phyloP scores from a whole-genome alignment of 2,113 vertebrate genomes.

The Romanogobio albipinnatus region DNA sequence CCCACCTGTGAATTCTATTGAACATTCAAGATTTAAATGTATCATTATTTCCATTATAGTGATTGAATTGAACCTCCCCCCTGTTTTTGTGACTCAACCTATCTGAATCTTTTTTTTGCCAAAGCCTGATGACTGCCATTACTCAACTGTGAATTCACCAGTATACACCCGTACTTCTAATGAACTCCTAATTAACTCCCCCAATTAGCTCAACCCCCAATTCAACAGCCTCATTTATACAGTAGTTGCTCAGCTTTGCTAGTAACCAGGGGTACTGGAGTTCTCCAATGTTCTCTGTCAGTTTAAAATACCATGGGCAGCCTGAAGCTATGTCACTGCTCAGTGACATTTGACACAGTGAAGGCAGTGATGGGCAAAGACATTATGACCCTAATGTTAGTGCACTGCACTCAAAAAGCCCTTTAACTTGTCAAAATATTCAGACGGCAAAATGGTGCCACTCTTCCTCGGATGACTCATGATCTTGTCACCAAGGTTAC shows the following conservation, averaged over 20 bases:
- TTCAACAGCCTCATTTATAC: neutral
- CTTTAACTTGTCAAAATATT: slow-evolving; percentile 50
- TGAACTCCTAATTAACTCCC: slow-evolving; percentile 4
- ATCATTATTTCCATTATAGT: neutral
- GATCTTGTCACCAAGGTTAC: slow-evolving; percentile 17
- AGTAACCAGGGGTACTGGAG: neutral
- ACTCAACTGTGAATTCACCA: slow-evolving; percentile 1
- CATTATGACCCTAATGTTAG: slow-evolving; percentile 29
- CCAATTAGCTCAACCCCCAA: slow-evolving; percentile 3
- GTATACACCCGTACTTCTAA: neutral
- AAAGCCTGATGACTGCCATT: neutral
- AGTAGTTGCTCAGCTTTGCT: neutral
- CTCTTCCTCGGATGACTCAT: slow-evolving; percentile 7
- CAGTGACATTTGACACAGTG: slow-evolving; percentile 43
- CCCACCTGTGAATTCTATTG: neutral
- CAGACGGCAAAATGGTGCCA: neutral
- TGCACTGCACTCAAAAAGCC: slow-evolving; percentile 11
- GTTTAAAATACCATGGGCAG: slow-evolving; percentile 45
- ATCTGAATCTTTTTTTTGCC: neutral
- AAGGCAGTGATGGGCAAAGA: slow-evolving; percentile 10
- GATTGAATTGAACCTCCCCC: neutral
- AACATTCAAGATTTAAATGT: neutral
- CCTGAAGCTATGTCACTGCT: slow-evolving; percentile 37
- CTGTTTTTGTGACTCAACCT: slow-evolving; percentile 10
- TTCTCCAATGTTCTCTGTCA: neutral